Base-by-base conservation (phyloP, 2,113 vertebrate species). In the Grammomys dolichurus region DNA sequence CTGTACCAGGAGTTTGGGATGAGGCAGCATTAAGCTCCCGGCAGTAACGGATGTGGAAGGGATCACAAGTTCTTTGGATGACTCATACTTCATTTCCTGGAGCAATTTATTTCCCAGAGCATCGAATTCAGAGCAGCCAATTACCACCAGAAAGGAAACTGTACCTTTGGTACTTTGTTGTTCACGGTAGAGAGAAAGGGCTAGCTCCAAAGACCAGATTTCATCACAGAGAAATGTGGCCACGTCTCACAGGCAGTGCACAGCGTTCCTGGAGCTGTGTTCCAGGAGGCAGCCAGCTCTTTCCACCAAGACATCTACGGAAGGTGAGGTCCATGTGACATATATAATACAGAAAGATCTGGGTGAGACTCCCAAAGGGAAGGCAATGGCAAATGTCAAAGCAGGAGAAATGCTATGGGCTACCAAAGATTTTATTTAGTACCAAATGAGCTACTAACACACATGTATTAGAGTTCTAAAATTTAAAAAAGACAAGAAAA, bases 31-130 rank as follows among this genome's bases (percentile, higher is more conserved):
- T 93, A 56, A 86, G 77, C 87, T 96, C 22, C 72, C 82, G 81
- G 87, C 86, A 96, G 85, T 96, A 93, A 96, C 91, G 63, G 54
- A 94, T 95, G 54, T 51, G 77, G 91, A 89, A 94, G 77, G 20
- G 13, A 77, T 91, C 31, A 73, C 73, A 90, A 87, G 26, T 94
- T 84, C 81, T 86, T 89, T 88, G 76, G 86, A 40, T 48, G 78
- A 81, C 56, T 31, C 60, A 76, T n/a, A 43, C 51, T 95, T 93
- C 78, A 86, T 56, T 54, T 94, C 87, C 70, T 94, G 90, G 56
- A 95, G 31, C 51, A 93, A 36, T 96, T 93, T 89, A 13, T 70
- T 96, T 94, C 51, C 85, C 72, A 63, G 75, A 56, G 33, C 36
- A 78, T 72, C 46, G 51, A 93, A 58, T 84, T 89, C 56, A 85